Conservation (phyloP, 2,113 vertebrate species). For the Mormoops blainvillei region DNA sequence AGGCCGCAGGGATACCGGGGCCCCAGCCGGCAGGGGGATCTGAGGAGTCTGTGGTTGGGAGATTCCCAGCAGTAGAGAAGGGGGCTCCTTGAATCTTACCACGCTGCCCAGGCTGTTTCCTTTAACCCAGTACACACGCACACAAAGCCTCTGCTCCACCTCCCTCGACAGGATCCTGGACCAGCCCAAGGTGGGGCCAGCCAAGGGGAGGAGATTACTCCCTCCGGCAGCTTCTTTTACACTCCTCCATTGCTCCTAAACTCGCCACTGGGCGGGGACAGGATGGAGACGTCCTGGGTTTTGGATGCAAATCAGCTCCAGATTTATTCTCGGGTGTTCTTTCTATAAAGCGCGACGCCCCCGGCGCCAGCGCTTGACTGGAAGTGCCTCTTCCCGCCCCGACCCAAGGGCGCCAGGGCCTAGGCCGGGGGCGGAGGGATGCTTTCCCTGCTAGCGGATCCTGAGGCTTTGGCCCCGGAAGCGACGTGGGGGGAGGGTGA, state of each 20-base stretch:
- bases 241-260: no score
- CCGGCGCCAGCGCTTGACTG: background rate
- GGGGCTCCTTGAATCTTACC: background rate
- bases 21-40: background rate
- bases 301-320: constrained; percentile 47
- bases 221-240: background rate
- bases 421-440: background rate
- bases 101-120: background rate
- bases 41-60: background rate
- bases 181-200: background rate
- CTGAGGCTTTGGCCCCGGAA: background rate
- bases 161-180: background rate
- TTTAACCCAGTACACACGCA: background rate
- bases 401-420: background rate
- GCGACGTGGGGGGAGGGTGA: background rate
- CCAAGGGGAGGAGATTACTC: background rate
- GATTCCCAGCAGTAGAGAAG: background rate
- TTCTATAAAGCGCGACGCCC: background rate
- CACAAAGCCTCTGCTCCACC: background rate
- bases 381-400: background rate
- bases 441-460: background rate
- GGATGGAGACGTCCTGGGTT: background rate
- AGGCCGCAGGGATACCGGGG: background rate
- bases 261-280: background rate
- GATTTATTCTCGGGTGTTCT: constrained; percentile 2